Conservation (phyloP, 2,797 vertebrate genomes). For the Odontamblyopus rebecca region DNA sequence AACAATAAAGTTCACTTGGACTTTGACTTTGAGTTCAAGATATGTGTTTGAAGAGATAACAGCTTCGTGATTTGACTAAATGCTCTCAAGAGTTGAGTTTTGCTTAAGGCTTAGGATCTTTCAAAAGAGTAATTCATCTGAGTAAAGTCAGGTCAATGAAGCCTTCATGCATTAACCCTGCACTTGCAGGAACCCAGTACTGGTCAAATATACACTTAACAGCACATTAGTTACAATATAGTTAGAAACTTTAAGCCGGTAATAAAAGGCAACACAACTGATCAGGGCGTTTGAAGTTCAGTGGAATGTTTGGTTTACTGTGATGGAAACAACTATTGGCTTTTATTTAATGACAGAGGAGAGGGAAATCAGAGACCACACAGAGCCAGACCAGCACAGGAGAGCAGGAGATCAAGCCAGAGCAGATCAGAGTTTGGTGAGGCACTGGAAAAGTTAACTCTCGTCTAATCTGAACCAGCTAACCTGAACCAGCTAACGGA, state of each 20-base stretch:
- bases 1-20: too few species aligned
- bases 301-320: background rate
- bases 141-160: background rate
- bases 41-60: too few species aligned
- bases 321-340: background rate
- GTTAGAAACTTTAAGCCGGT: background rate
- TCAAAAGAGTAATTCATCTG: background rate
- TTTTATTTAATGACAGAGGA: slow-evolving; percentile 11
- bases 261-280: background rate
- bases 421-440: background rate
- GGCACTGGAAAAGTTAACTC: background rate
- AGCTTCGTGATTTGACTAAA: too few species aligned
- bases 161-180: background rate
- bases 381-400: background rate
- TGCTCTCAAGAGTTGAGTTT: background rate
- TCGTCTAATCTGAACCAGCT: background rate
- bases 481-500: too few species aligned
- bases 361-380: slow-evolving; percentile 4
- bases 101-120: background rate
- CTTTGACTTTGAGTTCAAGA: too few species aligned
- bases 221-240: background rate
- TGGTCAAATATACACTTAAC: background rate
- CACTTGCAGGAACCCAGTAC: background rate
- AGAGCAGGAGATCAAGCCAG: too few species aligned
- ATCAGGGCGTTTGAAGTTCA: background rate